Conservation (phyloP, 2,113 vertebrate genomes). For the Ictalurus punctatus region DNA sequence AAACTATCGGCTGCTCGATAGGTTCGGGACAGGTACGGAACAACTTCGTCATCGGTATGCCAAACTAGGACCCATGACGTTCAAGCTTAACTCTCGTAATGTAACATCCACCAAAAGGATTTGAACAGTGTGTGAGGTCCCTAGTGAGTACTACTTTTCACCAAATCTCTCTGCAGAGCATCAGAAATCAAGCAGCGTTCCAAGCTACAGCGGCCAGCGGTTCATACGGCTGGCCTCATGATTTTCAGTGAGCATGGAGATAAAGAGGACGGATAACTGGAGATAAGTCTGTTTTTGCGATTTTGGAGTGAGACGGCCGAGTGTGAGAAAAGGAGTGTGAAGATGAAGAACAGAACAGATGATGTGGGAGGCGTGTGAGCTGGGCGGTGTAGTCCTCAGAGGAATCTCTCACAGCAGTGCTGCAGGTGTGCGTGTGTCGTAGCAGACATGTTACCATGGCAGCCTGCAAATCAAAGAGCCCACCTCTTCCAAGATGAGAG, state of each 20-base stretch:
- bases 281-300: not conserved
- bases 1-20: too few species aligned
- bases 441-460: constrained; percentile 61
- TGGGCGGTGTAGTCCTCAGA: constrained; percentile 22
- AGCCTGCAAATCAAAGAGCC: constrained; percentile 50
- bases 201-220: not conserved
- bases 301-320: not conserved
- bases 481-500: constrained; percentile 29
- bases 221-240: not conserved
- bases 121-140: not conserved
- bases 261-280: not conserved
- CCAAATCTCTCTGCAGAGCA: not conserved
- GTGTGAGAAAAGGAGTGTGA: constrained; percentile 12
- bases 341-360: constrained; percentile 12
- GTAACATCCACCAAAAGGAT: not conserved
- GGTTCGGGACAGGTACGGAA: too few species aligned
- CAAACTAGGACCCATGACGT: not conserved
- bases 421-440: constrained; percentile 38
- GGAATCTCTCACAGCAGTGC: constrained; percentile 29
- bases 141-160: not conserved
- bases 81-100: not conserved
- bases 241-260: not conserved
- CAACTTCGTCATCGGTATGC: not conserved
- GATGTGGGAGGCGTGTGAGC: constrained; percentile 19
- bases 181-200: not conserved